A percentile compares a stretch with the other conserved stretches of the same genome.
Evolutionary conservation across 2,797 vertebrate species (phyloP).

Genomic region (Tokudaia tokunoshimensis): DNA sequence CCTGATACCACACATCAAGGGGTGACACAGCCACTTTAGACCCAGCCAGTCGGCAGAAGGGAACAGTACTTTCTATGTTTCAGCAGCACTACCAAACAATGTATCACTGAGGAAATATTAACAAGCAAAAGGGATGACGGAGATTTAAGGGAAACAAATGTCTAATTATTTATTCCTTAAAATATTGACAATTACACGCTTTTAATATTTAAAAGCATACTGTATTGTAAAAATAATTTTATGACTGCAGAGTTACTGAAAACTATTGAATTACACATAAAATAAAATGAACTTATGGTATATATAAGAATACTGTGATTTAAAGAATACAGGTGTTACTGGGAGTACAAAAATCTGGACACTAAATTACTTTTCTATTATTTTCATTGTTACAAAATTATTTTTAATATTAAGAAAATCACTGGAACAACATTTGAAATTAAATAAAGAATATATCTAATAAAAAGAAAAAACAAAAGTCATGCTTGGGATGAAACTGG

Average conservation of each 20-base stretch:
- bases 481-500: no score
- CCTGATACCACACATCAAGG: not conserved
- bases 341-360: constrained; percentile 29
- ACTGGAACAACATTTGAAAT: not conserved
- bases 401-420: constrained; percentile 5
- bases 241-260: constrained; percentile 23
- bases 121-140: not conserved
- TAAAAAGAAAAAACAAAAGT: no score
- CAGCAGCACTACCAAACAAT: constrained; percentile 28
- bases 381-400: constrained; percentile 34
- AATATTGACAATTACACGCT: not conserved
- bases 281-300: constrained; percentile 36
- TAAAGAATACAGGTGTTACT: not conserved
- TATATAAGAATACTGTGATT: not conserved
- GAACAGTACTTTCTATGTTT: not conserved
- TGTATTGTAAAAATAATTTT: not conserved
- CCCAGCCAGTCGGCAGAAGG: not conserved
- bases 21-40: not conserved
- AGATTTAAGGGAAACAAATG: not conserved
- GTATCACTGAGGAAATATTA: not conserved
- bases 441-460: no score
- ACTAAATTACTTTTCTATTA: not conserved
- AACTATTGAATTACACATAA: not conserved
- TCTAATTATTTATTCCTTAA: not conserved
- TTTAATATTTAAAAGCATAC: not conserved